These are phyloP conservation scores for Sturnira hondurensis DNA, from an alignment of 2,113 vertebrate species.

Conservation along the genomic window DNA sequence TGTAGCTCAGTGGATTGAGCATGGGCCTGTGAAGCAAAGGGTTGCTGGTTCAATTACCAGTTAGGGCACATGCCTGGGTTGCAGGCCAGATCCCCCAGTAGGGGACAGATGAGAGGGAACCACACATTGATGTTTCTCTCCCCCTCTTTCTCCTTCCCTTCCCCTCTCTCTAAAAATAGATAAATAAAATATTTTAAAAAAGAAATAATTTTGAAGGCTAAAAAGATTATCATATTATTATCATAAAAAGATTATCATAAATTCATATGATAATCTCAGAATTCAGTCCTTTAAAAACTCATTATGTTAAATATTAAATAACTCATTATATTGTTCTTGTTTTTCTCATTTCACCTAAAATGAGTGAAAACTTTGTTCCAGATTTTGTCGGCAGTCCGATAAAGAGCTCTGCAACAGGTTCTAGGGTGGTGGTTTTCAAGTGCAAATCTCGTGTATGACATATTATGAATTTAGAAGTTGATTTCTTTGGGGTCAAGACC, in stretches of 20 bases:
- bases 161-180: too few relatives aligned
- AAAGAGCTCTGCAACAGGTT: not conserved
- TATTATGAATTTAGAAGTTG: constrained; percentile 25
- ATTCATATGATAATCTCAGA: not conserved
- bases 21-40: too few relatives aligned
- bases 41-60: too few relatives aligned
- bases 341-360: constrained; percentile 21
- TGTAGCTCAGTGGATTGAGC: too few relatives aligned
- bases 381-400: not conserved
- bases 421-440: constrained; percentile 17
- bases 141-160: too few relatives aligned
- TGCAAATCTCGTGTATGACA: not conserved
- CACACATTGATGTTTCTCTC: too few relatives aligned
- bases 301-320: not conserved
- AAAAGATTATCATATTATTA: not conserved
- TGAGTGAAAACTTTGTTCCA: not conserved
- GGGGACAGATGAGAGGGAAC: too few relatives aligned
- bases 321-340: not conserved
- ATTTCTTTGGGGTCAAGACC: not conserved
- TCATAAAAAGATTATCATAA: not conserved
- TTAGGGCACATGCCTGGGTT: too few relatives aligned
- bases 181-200: constrained; percentile 6
- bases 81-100: too few relatives aligned
- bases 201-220: constrained; percentile 3
- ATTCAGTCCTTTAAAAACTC: not conserved